Percentiles rank a stretch among this genome's conserved stretches.
These are phyloP conservation scores for Osmerus eperlanus DNA, from an alignment of 2,113 vertebrate genomes.

Conservation along the genomic window DNA sequence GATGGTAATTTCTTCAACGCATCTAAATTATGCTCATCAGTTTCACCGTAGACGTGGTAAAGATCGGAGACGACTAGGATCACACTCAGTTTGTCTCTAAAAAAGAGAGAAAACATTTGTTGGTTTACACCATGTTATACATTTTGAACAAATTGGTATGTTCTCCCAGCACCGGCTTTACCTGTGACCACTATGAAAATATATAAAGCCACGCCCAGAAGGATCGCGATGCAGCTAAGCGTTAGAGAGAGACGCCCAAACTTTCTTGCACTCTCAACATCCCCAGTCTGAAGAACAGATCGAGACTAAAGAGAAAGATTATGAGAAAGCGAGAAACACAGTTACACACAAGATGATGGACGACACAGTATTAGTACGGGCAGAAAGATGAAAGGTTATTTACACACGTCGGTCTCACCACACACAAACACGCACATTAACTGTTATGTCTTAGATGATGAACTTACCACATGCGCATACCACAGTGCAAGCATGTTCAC, in stretches of 20 bases:
- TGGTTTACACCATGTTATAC: too few species aligned
- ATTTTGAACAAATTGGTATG: too few species aligned
- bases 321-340: background rate
- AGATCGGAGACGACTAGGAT: slow-evolving; percentile 18
- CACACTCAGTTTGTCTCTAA: slow-evolving; percentile 30
- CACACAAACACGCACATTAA: background rate
- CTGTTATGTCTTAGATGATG: background rate
- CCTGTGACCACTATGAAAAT: slow-evolving; percentile 70
- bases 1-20: slow-evolving; percentile 47
- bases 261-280: slow-evolving; percentile 59
- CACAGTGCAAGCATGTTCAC: slow-evolving; percentile 88
- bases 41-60: slow-evolving; percentile 24
- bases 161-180: slow-evolving; percentile 34
- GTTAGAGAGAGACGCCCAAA: slow-evolving; percentile 62
- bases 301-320: slow-evolving; percentile 43
- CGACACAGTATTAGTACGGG: background rate
- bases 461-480: slow-evolving; percentile 91
- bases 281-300: slow-evolving; percentile 60
- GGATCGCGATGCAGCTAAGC: slow-evolving; percentile 58
- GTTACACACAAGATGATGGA: background rate
- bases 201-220: slow-evolving; percentile 67
- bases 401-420: background rate
- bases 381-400: background rate
- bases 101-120: slow-evolving; percentile 12
- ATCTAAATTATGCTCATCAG: slow-evolving; percentile 21